These are phyloP conservation scores for Dryomyza anilis DNA, from an alignment of 2,888 invertebrate genomes.

Conservation along the genomic window DNA sequence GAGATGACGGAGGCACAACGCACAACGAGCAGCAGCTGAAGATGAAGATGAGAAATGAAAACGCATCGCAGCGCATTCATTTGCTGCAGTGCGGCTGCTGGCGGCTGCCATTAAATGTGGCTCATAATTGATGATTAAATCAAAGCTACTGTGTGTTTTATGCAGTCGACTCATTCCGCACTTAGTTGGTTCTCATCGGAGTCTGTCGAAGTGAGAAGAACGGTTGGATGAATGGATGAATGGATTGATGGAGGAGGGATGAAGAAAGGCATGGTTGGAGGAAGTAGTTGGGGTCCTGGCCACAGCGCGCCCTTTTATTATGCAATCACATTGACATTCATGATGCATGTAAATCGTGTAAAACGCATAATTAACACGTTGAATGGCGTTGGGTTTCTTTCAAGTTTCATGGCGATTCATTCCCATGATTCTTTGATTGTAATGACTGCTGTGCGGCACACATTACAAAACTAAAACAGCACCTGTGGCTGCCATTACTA, in stretches of 20 bases:
- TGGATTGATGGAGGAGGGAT: no score
- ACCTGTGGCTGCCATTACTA: no score
- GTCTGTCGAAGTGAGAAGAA: no score
- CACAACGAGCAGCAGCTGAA: background rate
- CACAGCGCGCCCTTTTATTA: slow-evolving; percentile 22
- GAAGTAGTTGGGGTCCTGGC: no score
- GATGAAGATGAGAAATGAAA: background rate
- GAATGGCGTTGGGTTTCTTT: background rate
- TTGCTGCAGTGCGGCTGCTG: background rate
- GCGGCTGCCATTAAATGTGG: background rate
- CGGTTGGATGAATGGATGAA: no score
- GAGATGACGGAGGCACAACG: background rate
- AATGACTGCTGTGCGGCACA: no score
- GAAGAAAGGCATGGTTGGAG: no score
- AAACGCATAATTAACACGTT: slow-evolving; percentile 7
- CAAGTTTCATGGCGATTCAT: background rate
- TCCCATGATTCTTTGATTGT: background rate
- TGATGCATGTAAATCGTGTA: slow-evolving; percentile 9
- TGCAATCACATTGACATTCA: slow-evolving; percentile 14
- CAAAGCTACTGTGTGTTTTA: slow-evolving; percentile 54
- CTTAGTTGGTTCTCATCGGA: no score
- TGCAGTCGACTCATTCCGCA: no score
- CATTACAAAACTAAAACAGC: no score
- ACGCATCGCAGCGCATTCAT: background rate
- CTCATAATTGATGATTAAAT: slow-evolving; percentile 59